These are phyloP conservation scores for Urophycis tenuis DNA, from an alignment of 2,797 vertebrate species.

Conservation along the genomic window DNA sequence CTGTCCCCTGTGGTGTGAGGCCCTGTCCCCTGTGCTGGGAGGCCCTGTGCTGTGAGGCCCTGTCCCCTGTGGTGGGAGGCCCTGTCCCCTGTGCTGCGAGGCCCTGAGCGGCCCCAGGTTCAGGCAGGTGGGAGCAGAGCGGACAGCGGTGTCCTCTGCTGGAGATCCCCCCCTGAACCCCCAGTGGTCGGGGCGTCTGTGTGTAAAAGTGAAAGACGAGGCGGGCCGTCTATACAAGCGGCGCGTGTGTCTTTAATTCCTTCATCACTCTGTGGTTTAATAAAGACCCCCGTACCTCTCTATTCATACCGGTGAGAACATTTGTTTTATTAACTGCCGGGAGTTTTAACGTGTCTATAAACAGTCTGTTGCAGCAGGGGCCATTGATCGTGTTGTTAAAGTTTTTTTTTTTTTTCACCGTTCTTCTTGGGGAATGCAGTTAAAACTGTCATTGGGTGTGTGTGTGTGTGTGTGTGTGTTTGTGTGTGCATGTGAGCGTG, in stretches of 20 bases:
- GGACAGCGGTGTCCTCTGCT: not conserved
- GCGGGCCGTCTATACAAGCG: not conserved
- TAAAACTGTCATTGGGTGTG: not conserved
- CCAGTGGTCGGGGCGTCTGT: not conserved
- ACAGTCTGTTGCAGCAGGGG: not conserved
- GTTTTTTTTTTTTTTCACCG: not conserved
- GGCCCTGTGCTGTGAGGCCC: too few relatives aligned
- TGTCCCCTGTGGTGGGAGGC: too few relatives aligned
- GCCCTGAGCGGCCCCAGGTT: too few relatives aligned
- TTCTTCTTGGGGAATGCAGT: not conserved
- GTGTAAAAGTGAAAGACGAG: not conserved
- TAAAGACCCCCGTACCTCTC: not conserved
- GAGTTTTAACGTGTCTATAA: not conserved
- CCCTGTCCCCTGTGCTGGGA: too few relatives aligned
- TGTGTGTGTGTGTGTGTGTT: not conserved
- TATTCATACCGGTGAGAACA: not conserved
- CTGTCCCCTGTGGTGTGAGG: too few relatives aligned
- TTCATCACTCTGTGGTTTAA: not conserved
- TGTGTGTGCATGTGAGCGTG: too few relatives aligned
- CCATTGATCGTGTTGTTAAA: not conserved
- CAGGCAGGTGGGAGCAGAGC: not conserved
- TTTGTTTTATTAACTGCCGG: constrained; percentile 1
- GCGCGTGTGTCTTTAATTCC: not conserved
- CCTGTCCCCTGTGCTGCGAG: too few relatives aligned
- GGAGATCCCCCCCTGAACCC: too few relatives aligned